Evolutionary conservation across 2,113 vertebrate genomes (phyloP).

Genomic region (Macrotus californicus): DNA sequence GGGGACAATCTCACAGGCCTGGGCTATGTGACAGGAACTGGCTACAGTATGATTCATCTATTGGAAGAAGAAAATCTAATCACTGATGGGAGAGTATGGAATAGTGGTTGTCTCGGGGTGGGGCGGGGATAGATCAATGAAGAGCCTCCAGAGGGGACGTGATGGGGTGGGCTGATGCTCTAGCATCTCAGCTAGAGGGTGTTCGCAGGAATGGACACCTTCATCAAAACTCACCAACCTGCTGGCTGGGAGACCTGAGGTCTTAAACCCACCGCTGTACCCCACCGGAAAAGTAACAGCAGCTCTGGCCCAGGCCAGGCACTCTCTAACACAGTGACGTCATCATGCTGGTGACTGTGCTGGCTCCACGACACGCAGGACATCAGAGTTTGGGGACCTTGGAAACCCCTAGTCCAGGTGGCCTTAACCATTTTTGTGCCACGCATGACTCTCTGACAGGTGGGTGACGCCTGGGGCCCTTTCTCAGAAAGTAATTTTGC

Average conservation of each 20-base stretch:
- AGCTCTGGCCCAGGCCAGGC: rapidly evolving
- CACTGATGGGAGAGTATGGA: background rate
- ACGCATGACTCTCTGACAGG: background rate
- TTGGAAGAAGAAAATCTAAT: too few relatives aligned
- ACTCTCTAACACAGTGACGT: rapidly evolving
- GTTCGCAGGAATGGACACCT: background rate
- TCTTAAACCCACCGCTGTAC: rapidly evolving
- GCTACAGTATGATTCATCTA: background rate
- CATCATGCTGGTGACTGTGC: rapidly evolving
- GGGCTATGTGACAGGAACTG: rapidly evolving
- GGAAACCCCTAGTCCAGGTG: rapidly evolving
- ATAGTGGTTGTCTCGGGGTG: background rate
- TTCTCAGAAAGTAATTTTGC: background rate
- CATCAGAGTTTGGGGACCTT: rapidly evolving
- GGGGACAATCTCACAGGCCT: rapidly evolving
- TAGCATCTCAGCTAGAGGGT: rapidly evolving
- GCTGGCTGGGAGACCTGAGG: rapidly evolving
- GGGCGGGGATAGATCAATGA: rapidly evolving
- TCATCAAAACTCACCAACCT: background rate
- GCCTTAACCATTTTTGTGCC: background rate
- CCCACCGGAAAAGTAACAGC: background rate
- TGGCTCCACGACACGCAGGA: background rate
- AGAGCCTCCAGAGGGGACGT: background rate
- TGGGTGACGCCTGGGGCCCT: background rate
- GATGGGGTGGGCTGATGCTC: background rate